Evolutionary conservation across 1,140 invertebrate genomes (phyloP).

Genomic region (Megalonaias nervosa): DNA sequence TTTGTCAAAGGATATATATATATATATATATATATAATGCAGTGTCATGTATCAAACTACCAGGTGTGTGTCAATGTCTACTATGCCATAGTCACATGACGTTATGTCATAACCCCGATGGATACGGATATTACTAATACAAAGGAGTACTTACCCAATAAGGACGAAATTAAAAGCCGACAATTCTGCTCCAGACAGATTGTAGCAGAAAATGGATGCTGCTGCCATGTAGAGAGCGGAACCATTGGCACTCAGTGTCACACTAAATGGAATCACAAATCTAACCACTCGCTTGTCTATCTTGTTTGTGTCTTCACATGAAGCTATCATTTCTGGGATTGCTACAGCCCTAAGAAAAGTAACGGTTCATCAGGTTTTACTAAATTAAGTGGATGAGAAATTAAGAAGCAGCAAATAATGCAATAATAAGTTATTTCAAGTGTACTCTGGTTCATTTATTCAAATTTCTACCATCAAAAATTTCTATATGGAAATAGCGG

Average conservation of each 20-base stretch:
- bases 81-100: background rate
- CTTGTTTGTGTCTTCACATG: slow-evolving; percentile 52
- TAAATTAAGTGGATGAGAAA: too few relatives aligned
- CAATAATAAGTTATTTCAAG: too few relatives aligned
- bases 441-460: too few relatives aligned
- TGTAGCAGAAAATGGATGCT: slow-evolving; percentile 92
- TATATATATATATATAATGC: background rate
- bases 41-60: too few relatives aligned
- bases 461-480: too few relatives aligned
- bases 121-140: background rate
- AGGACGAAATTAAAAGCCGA: slow-evolving; percentile 72
- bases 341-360: slow-evolving; percentile 56
- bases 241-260: slow-evolving; percentile 96
- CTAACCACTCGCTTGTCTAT: slow-evolving; percentile 67
- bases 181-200: slow-evolving; percentile 87
- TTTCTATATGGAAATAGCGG: too few relatives aligned
- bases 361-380: too few relatives aligned
- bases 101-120: background rate
- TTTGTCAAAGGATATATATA: too few relatives aligned
- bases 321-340: slow-evolving; percentile 62
- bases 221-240: slow-evolving; percentile 92
- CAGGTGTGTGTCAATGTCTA: background rate
- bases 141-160: slow-evolving; percentile 76
- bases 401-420: too few relatives aligned
- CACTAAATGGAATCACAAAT: slow-evolving; percentile 92